Conservation (phyloP, 2,797 vertebrate species). For the Catostomus latipinnis region DNA sequence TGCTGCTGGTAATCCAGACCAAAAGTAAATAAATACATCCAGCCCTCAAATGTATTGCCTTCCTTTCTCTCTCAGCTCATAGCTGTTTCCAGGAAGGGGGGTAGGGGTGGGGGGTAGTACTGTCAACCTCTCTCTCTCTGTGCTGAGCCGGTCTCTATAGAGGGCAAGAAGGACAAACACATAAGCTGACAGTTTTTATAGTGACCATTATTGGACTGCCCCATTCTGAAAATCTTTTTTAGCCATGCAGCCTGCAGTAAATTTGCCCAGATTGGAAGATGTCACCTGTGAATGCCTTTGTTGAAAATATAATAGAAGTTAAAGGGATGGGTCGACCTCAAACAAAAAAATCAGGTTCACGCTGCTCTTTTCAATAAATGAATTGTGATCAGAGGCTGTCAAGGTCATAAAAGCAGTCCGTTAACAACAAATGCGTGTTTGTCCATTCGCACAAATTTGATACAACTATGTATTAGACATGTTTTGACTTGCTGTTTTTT, state of each 20-base stretch:
- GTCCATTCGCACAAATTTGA: no score
- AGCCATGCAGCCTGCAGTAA: not conserved
- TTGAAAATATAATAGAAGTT: not conserved
- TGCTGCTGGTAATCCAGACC: slow-evolving; percentile 53
- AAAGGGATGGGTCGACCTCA: no score
- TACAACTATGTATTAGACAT: no score
- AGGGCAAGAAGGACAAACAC: slow-evolving; percentile 50
- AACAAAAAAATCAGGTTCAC: no score
- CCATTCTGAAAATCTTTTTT: slow-evolving; percentile 1
- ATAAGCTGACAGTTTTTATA: slow-evolving; percentile 44
- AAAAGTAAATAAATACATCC: slow-evolving; percentile 43
- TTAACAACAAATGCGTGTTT: no score
- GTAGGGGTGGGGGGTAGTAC: not conserved
- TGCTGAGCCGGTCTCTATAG: slow-evolving; percentile 15
- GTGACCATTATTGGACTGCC: slow-evolving; percentile 31
- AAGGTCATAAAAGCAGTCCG: no score
- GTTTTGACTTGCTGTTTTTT: no score
- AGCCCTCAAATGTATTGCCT: slow-evolving; percentile 42
- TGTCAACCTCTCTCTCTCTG: slow-evolving; percentile 4
- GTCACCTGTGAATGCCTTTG: slow-evolving; percentile 13
- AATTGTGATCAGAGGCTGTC: no score
- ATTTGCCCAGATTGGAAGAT: not conserved
- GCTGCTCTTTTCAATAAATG: no score
- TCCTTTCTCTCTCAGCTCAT: slow-evolving; percentile 50
- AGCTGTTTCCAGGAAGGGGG: slow-evolving; percentile 53